A percentile compares a stretch with the other conserved stretches of the same genome.
These are phyloP conservation scores for Theonella swinhoei DNA, from an alignment of 37 sponge, comb jelly and placozoan species.

Conservation along the genomic window DNA sequence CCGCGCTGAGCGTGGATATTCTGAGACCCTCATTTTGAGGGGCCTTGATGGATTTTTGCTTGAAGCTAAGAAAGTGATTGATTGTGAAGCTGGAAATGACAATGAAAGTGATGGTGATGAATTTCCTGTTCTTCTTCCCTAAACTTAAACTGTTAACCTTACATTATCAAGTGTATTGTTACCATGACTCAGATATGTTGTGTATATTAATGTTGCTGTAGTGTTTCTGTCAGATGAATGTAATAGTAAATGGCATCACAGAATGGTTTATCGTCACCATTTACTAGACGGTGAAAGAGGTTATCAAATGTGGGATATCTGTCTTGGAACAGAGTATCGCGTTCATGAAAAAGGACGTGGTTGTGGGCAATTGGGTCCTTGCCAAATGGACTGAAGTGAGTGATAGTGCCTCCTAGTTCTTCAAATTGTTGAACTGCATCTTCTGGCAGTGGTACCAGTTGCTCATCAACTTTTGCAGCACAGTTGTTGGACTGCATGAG, in stretches of 20 bases:
- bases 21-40: conserved; percentile 27
- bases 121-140: background rate
- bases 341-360: background rate
- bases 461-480: background rate
- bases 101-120: background rate
- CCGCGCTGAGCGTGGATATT: conserved; percentile 41
- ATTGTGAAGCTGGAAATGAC: background rate
- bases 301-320: conserved; percentile 1
- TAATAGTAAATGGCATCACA: conserved; percentile 19
- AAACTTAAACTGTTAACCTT: background rate
- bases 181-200: background rate
- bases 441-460: background rate
- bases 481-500: background rate
- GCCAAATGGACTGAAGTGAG: conserved; percentile 9
- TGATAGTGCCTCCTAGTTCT: background rate
- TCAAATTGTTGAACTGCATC: conserved; percentile 6
- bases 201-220: background rate
- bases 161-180: background rate
- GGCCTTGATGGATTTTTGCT: conserved; percentile 26
- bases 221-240: conserved; percentile 1
- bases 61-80: background rate
- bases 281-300: conserved; percentile 27
- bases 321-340: conserved; percentile 9
- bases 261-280: conserved; percentile 23
- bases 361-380: conserved; percentile 5